Evolutionary conservation across 1,140 invertebrate species (phyloP).

Genomic region (Conopomorpha cramerella): DNA sequence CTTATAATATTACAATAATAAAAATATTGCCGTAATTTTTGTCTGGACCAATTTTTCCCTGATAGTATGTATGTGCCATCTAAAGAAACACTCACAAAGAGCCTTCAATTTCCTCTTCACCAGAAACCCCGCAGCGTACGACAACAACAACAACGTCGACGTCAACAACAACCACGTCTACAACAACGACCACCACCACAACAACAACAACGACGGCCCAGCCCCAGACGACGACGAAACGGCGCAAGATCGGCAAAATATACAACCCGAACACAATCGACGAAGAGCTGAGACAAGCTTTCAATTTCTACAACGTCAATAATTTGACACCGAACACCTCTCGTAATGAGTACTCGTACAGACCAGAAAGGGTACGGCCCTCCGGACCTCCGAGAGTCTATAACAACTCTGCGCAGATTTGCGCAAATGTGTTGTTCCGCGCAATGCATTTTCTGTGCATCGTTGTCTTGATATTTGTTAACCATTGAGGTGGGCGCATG

Average conservation of each 20-base stretch:
- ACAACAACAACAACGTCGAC: constrained; percentile 43
- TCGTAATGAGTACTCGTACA: constrained; percentile 38
- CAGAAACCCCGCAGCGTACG: constrained; percentile 46
- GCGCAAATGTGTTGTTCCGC: too few relatives aligned
- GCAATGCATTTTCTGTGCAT: too few relatives aligned
- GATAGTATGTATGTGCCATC: too few relatives aligned
- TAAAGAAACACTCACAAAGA: too few relatives aligned
- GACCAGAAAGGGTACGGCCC: constrained; percentile 34
- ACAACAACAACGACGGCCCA: constrained; percentile 21
- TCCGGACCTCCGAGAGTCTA: constrained; percentile 34
- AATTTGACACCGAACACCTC: constrained; percentile 24
- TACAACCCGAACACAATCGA: constrained; percentile 33
- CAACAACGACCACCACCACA: constrained; percentile 20
- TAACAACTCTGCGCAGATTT: constrained; percentile 17
- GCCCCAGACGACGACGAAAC: constrained; percentile 34
- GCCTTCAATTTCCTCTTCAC: constrained; percentile 25
- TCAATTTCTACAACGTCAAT: constrained; percentile 34
- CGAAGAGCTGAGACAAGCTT: constrained; percentile 24
- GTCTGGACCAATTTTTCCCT: too few relatives aligned
- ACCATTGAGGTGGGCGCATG: too few relatives aligned
- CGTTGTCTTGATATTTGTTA: too few relatives aligned
- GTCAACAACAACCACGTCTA: constrained; percentile 36
- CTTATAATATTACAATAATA: too few relatives aligned
- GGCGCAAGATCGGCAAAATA: constrained; percentile 29
- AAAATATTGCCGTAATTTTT: too few relatives aligned